Evolutionary conservation across 2,888 invertebrate genomes (phyloP).

Genomic region (Volucella inflata): DNA sequence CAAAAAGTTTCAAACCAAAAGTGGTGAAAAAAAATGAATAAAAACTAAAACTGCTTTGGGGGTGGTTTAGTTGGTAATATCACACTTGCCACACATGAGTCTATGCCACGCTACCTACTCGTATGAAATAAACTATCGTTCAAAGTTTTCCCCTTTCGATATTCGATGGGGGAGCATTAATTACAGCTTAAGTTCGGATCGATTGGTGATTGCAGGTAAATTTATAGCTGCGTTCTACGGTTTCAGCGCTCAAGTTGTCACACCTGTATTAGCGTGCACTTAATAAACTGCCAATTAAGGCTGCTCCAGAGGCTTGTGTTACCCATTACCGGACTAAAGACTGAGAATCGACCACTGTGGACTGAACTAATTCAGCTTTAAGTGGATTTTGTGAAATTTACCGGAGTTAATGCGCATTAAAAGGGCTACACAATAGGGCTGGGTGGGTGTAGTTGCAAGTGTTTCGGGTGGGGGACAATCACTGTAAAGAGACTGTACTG

Average conservation of each 20-base stretch:
- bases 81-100: slow-evolving; percentile 24
- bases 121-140: slow-evolving; percentile 27
- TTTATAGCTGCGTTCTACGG: slow-evolving; percentile 48
- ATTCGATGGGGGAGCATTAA: slow-evolving; percentile 48
- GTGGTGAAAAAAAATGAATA: neutral
- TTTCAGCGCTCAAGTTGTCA: slow-evolving; percentile 56
- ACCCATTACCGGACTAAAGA: neutral
- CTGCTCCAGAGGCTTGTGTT: slow-evolving; percentile 16
- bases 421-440: slow-evolving; percentile 54
- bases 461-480: neutral
- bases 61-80: slow-evolving; percentile 1
- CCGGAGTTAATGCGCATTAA: slow-evolving; percentile 72
- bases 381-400: slow-evolving; percentile 74
- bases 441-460: neutral
- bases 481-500: neutral
- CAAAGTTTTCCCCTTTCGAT: neutral
- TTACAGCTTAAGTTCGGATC: slow-evolving; percentile 67
- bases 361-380: slow-evolving; percentile 65
- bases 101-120: slow-evolving; percentile 17
- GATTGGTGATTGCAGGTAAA: slow-evolving; percentile 57
- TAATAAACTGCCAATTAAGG: slow-evolving; percentile 73
- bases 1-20: too few relatives aligned
- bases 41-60: neutral
- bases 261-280: slow-evolving; percentile 68
- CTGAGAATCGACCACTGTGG: neutral